These are phyloP conservation scores for Bambusicola thoracicus DNA, from an alignment of 2,113 vertebrate species.

Conservation along the genomic window DNA sequence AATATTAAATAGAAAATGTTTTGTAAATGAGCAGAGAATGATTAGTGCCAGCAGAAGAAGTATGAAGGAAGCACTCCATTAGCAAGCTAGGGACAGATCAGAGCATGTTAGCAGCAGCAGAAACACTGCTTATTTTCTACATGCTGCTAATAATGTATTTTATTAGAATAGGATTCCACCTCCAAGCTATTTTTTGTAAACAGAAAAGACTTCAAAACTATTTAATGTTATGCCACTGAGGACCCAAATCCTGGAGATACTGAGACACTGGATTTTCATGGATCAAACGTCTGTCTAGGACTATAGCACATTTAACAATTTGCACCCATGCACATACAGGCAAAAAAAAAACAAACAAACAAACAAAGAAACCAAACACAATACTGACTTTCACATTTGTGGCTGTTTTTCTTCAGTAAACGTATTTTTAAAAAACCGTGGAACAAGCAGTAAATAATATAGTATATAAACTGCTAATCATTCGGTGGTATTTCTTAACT, in stretches of 20 bases:
- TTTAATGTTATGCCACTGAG: not conserved
- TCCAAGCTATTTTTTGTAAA: not conserved
- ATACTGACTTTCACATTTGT: not conserved
- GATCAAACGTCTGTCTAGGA: not conserved
- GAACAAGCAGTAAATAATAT: not conserved
- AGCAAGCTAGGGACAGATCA: not conserved
- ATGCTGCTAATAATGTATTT: not conserved
- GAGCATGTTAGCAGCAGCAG: not conserved
- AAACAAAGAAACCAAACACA: not conserved
- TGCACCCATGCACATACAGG: not conserved
- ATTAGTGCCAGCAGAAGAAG: no score
- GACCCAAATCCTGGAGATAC: not conserved
- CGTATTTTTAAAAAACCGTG: not conserved
- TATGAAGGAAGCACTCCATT: not conserved
- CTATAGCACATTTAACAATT: not conserved
- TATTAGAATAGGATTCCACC: not conserved
- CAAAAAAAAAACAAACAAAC: not conserved
- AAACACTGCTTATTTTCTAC: not conserved
- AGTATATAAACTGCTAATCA: not conserved
- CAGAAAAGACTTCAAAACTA: not conserved
- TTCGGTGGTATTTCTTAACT: not conserved
- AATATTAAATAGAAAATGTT: no score
- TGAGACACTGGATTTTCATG: not conserved
- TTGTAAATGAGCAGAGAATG: no score
- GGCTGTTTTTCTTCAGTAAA: not conserved